These are phyloP conservation scores for Tetrax tetrax DNA, from an alignment of 2,113 vertebrate genomes.

Conservation along the genomic window DNA sequence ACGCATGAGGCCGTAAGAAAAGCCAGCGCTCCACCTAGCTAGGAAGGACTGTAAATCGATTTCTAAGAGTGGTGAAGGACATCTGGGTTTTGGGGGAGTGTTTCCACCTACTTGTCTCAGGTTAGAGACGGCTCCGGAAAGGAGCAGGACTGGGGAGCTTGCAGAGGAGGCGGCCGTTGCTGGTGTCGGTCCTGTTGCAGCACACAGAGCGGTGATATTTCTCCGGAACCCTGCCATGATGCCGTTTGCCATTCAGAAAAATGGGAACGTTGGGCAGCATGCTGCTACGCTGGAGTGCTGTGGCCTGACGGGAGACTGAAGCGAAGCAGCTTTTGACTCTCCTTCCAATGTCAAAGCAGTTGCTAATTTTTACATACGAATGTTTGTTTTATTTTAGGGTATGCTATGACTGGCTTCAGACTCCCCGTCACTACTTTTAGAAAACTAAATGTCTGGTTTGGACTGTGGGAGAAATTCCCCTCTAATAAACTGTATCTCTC, in stretches of 20 bases:
- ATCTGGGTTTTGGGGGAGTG: accelerated
- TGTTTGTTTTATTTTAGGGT: conserved; percentile 62
- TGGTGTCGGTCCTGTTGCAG: background rate
- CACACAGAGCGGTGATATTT: accelerated
- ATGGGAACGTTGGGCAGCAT: accelerated
- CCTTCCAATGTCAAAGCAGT: background rate
- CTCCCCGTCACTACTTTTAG: conserved; percentile 62
- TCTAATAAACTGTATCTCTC: conserved; percentile 37
- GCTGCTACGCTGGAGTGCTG: background rate
- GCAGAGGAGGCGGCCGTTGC: accelerated
- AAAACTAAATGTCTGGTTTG: conserved; percentile 66
- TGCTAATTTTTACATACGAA: background rate
- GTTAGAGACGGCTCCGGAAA: background rate
- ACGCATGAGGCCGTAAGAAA: accelerated
- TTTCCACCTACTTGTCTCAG: background rate
- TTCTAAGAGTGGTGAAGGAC: background rate
- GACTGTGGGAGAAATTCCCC: conserved; percentile 68
- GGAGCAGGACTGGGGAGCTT: background rate
- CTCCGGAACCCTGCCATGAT: background rate
- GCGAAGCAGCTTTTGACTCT: background rate
- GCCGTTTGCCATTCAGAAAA: background rate
- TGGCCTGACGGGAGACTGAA: background rate
- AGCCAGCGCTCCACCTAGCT: background rate
- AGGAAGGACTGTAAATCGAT: background rate
- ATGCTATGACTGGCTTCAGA: conserved; percentile 68